Percentiles rank a stretch among this genome's conserved stretches.
These are phyloP conservation scores for Apamea crenata DNA, from an alignment of 2,888 invertebrate genomes.

Conservation along the genomic window DNA sequence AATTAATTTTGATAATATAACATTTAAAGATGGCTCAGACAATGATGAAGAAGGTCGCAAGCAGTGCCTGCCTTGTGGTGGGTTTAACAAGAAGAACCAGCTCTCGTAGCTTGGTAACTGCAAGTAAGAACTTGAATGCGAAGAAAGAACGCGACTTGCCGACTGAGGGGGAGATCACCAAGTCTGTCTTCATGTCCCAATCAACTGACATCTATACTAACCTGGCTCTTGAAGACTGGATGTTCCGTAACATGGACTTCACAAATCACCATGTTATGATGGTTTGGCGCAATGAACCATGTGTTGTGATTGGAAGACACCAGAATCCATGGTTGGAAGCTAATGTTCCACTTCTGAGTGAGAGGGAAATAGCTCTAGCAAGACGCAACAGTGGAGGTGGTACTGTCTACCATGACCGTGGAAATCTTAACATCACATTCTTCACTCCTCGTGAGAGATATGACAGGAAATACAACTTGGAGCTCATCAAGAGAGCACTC, in stretches of 20 bases:
- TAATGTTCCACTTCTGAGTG: conserved; percentile 92
- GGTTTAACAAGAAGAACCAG: conserved; percentile 84
- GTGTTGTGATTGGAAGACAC: conserved; percentile 98
- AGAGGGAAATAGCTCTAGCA: conserved; percentile 93
- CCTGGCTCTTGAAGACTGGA: conserved; percentile 98
- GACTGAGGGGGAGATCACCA: conserved; percentile 91
- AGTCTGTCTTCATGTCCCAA: conserved; percentile 97
- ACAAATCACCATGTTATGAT: conserved; percentile 95
- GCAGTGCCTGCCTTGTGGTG: conserved; percentile 82
- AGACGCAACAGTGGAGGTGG: conserved; percentile 99
- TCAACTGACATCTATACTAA: conserved; percentile 97
- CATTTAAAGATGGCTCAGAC: conserved; percentile 85
- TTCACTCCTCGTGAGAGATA: conserved; percentile 96
- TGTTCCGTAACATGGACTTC: conserved; percentile 97
- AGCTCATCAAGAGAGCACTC: conserved; percentile 95
- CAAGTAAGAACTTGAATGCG: conserved; percentile 73
- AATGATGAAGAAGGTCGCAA: conserved; percentile 84
- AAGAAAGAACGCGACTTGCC: conserved; percentile 79
- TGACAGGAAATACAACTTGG: conserved; percentile 96
- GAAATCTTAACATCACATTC: conserved; percentile 98
- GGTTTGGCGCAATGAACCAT: conserved; percentile 98
- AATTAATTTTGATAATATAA: conserved; percentile 62
- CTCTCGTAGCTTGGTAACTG: conserved; percentile 79
- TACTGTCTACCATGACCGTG: conserved; percentile 98
- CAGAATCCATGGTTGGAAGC: conserved; percentile 99